phyloP scores from a whole-genome alignment of 1,140 invertebrate genomes.

The Battus philenor region DNA sequence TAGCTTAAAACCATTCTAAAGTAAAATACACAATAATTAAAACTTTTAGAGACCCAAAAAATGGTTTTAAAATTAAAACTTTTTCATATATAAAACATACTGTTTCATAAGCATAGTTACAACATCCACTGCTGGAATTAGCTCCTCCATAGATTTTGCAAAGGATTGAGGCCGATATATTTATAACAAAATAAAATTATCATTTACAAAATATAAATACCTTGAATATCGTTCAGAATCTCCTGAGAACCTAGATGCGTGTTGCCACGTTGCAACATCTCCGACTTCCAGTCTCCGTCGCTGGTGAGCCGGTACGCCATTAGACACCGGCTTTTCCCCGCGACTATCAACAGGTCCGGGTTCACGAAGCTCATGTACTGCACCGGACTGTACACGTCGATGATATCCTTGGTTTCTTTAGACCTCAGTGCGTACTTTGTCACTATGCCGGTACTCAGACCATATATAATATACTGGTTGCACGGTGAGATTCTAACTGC shows the following conservation, averaged over 20 bases:
- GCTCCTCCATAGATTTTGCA: too few species aligned
- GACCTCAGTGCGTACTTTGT: constrained; percentile 43
- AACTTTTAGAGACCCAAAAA: too few species aligned
- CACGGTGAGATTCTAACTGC: constrained; percentile 57
- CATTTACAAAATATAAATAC: constrained; percentile 21
- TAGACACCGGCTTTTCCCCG: constrained; percentile 48
- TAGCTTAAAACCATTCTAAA: too few species aligned
- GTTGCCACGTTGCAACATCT: constrained; percentile 55
- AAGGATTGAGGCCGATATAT: too few species aligned
- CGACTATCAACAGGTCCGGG: constrained; percentile 42
- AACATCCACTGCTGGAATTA: too few species aligned
- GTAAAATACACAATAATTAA: too few species aligned
- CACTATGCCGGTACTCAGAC: constrained; percentile 43
- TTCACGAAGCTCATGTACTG: constrained; percentile 52
- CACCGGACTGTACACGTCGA: constrained; percentile 51
- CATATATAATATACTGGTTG: constrained; percentile 61
- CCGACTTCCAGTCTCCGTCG: constrained; percentile 40
- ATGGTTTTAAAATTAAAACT: too few species aligned
- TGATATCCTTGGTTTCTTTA: constrained; percentile 46
- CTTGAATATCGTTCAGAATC: constrained; percentile 56
- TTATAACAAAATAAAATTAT: background rate
- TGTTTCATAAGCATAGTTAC: too few species aligned
- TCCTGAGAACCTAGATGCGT: constrained; percentile 57
- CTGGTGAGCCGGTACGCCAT: constrained; percentile 47
- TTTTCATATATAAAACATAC: too few species aligned